Base-by-base conservation (phyloP, 2,888 invertebrate species). In the Aphelenchoides bicaudatus region DNA sequence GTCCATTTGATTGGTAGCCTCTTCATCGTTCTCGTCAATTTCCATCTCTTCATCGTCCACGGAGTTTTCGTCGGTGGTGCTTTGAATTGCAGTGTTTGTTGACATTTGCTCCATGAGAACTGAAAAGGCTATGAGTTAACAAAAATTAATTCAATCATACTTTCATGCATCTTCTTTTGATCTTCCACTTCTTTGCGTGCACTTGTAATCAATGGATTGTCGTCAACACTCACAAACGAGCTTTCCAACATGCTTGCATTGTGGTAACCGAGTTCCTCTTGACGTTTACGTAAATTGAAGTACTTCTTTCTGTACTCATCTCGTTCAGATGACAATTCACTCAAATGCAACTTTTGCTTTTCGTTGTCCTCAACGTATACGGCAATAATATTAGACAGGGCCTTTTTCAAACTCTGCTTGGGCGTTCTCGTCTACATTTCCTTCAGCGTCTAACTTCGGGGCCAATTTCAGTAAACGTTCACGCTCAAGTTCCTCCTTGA, bases 1-100 rank as follows among this genome's bases (percentile, higher is more conserved):
- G 82, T 60, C 62, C 50, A 62, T 66, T 21, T 74, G 65, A 30
- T 70, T 65, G 43, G 61, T 66, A 49, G 70, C 70, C 29, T 67
- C 67, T 48, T 47, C 53, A 13, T 53, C 61, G 39, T 63, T 50
- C 21, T 62, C 52, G n/a, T 59, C 59, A 2, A 21, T 49, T 16
- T 53, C 50, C 25, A 8, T 34, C 37, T 62, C 37, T 19, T 25
- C 39, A 6, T 62, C 38, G 10, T 56, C 62, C 10, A 19, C 39
- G n/a, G 43, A 8, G 2, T 16, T 29, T 19, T 58, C 58, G 8
- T 62, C 59, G 19, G 50, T 53, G 21, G 29, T 21, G n/a, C 43
- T 43, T 5, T 6, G n/a, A n/a, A n/a, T n/a, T n/a, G n/a, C n/a
- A n/a, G n/a, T n/a, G n/a, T n/a, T n/a, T n/a, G n/a, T n/a, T n/a